These are phyloP conservation scores for Argyresthia albistria DNA, from an alignment of 2,888 invertebrate species.

Conservation along the genomic window DNA sequence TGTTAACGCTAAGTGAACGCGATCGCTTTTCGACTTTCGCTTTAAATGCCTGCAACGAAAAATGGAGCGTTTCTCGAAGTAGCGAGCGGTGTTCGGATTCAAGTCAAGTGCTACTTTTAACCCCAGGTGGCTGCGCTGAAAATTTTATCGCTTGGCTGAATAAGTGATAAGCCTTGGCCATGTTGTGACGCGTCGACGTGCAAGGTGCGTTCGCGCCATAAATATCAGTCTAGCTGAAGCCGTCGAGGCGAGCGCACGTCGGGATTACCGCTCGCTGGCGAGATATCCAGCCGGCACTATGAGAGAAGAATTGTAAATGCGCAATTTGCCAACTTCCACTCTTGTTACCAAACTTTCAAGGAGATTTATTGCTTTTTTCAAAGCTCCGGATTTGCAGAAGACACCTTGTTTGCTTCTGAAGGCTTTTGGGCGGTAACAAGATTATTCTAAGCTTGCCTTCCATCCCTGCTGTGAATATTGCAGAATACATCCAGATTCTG, in stretches of 20 bases:
- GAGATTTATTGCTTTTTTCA: constrained; percentile 31
- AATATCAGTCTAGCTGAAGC: constrained; percentile 44
- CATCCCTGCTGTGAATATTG: too few species aligned
- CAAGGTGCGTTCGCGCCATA: constrained; percentile 48
- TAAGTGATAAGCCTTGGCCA: neutral
- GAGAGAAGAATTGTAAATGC: constrained; percentile 38
- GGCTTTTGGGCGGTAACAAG: neutral
- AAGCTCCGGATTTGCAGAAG: constrained; percentile 26
- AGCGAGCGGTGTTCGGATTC: neutral
- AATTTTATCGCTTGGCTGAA: neutral
- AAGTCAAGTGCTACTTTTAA: neutral
- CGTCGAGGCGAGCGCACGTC: constrained; percentile 9
- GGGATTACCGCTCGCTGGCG: constrained; percentile 5
- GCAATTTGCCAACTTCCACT: constrained; percentile 43
- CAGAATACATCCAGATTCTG: too few species aligned
- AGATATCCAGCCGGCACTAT: constrained; percentile 4
- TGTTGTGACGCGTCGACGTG: constrained; percentile 5
- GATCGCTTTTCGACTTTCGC: constrained; percentile 28
- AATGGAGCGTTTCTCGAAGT: too few species aligned
- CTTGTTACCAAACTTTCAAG: constrained; percentile 16
- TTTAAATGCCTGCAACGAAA: neutral
- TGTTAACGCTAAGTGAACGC: constrained; percentile 42
- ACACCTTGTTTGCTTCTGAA: constrained; percentile 20
- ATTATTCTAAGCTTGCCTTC: neutral
- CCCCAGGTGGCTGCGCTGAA: neutral